Conservation (phyloP, 2,113 vertebrate genomes). For the Regulus satrapa region DNA sequence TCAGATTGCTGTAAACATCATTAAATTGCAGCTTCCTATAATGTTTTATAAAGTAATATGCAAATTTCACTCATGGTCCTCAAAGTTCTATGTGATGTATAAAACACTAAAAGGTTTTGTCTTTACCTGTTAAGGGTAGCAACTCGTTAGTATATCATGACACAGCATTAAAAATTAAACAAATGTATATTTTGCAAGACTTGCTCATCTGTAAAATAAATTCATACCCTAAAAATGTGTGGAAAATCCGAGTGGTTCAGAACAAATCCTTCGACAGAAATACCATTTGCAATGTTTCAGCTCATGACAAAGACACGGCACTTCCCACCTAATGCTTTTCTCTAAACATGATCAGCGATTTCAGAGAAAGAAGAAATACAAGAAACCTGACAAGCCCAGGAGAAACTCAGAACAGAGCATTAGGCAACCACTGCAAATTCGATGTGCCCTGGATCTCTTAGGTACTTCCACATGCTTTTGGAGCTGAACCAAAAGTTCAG, state of each 20-base stretch:
- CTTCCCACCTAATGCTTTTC: neutral
- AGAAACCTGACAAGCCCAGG: neutral
- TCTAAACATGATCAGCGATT: rapidly evolving
- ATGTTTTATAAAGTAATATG: constrained; percentile 78
- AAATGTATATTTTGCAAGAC: neutral
- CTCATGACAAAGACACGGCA: neutral
- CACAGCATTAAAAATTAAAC: neutral
- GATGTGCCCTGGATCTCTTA: neutral
- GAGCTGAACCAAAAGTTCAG: no score
- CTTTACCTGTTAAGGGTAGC: neutral
- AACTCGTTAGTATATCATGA: neutral
- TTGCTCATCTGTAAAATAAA: neutral
- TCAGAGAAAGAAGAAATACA: neutral
- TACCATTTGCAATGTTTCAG: neutral
- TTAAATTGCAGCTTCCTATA: constrained; percentile 75
- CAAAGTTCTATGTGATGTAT: neutral
- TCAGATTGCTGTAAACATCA: constrained; percentile 76
- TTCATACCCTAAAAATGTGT: neutral
- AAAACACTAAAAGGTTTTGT: neutral
- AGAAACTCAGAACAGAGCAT: neutral
- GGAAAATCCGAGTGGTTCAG: neutral
- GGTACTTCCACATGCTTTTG: rapidly evolving
- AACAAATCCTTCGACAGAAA: neutral
- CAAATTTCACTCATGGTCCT: constrained; percentile 53
- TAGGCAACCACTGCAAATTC: neutral